Conservation (phyloP, 2,888 invertebrate species). For the Cephus nigrinus region DNA sequence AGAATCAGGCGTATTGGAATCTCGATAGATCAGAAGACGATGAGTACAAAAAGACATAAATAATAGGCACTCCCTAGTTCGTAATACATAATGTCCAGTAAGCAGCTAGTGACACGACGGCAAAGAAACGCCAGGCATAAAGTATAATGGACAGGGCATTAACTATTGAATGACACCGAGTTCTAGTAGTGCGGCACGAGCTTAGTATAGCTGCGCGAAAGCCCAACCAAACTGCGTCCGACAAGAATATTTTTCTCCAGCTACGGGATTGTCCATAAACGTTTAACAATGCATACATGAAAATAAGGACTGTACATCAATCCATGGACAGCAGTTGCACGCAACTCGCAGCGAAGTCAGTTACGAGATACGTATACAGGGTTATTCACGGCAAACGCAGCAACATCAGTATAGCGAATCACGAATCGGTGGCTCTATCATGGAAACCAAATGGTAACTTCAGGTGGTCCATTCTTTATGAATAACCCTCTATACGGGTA, state of each 20-base stretch:
- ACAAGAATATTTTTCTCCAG: background rate
- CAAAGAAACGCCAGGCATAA: slow-evolving; percentile 1
- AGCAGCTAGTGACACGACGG: background rate
- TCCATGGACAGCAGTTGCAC: no score
- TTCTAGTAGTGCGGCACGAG: background rate
- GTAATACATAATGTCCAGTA: background rate
- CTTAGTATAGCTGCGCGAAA: background rate
- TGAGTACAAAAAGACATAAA: slow-evolving; percentile 2
- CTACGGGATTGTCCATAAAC: no score
- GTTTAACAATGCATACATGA: no score
- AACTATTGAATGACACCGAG: slow-evolving; percentile 1
- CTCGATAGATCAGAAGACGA: background rate
- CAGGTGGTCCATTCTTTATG: no score
- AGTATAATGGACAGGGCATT: slow-evolving; percentile 4
- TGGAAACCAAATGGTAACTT: no score
- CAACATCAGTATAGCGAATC: no score
- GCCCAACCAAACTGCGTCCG: background rate
- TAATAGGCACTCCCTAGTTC: slow-evolving; percentile 1
- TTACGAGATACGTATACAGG: no score
- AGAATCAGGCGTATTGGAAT: background rate
- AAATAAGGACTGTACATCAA: no score
- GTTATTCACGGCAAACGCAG: no score
- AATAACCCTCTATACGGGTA: no score
- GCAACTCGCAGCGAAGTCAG: no score
- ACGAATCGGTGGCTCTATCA: no score